Base-by-base conservation (phyloP, 2,113 vertebrate genomes). In the Choloepus hoffmanni region DNA sequence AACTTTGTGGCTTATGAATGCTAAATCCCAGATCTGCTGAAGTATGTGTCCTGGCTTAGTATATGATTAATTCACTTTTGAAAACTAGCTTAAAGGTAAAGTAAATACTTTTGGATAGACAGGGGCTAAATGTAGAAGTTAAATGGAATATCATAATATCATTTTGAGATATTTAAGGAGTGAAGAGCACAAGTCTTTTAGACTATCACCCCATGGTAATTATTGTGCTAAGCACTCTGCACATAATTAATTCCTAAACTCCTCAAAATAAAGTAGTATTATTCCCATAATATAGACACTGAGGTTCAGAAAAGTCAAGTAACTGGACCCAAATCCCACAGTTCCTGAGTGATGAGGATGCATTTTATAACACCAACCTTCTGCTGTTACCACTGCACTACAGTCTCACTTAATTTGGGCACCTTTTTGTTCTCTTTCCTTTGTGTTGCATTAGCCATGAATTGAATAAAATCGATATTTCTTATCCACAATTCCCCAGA, bases 191-290 rank as follows among this genome's bases (percentile, higher is more conserved):
- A 88, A 82, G 85, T 92, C 53, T 77, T 87, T 43, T 90, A 83
- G 65, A n/a, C 72, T 86, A 6, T 93, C 62, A 53, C 45, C 33
- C 65, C 53, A 26, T 26, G 30, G 48, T 83, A 30, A 62, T 72
- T 87, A 81, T 40, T 90, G 23, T 65, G 45, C 36, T 82, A 55
- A 89, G 50, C 18, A n/a, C 24, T 58, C 19, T 53, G 73, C 3
- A 78, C 5, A 40, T 74, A 92, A 92, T 72, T 63, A 85, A 36
- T 88, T 53, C 18, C 82, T 62, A 73, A 14, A 94, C 72, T 87
- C 33, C 19, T 95, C 65, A 92, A 85, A 96, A 84, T 86, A 93
- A 89, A 92, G 53, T 83, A 43, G n/a, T 62, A 50, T 21, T 88
- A 48, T 89, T 13, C 82, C 28, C 40, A 74, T 60, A n/a, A 85